Evolutionary conservation across 1,140 invertebrate species (phyloP).

Genomic region (Leptinotarsa undecemlineata): DNA sequence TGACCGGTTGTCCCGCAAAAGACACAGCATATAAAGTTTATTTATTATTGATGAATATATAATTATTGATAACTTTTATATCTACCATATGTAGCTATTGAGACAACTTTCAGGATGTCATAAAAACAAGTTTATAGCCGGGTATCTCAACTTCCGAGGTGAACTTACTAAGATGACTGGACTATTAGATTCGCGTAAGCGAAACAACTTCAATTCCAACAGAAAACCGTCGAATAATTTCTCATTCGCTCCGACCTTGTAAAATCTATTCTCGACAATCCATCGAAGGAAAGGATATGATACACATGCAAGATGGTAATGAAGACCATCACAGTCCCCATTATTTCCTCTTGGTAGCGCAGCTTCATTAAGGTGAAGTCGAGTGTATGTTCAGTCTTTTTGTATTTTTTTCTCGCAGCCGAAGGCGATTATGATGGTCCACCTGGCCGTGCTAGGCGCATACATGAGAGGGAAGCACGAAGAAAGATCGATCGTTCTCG

Average conservation of each 20-base stretch:
- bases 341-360: constrained; percentile 25
- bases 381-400: constrained; percentile 4
- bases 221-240: not conserved
- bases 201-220: not conserved
- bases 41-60: too few relatives aligned
- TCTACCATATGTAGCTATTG: too few relatives aligned
- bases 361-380: constrained; percentile 19
- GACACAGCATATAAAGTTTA: too few relatives aligned
- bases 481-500: not conserved
- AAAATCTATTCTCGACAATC: not conserved
- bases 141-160: too few relatives aligned
- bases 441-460: not conserved
- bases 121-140: too few relatives aligned
- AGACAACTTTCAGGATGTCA: too few relatives aligned
- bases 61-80: too few relatives aligned
- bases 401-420: constrained; percentile 1
- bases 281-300: not conserved
- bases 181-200: not conserved
- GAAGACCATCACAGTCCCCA: constrained; percentile 4
- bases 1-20: too few relatives aligned
- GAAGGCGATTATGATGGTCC: not conserved
- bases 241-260: not conserved
- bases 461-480: not conserved
- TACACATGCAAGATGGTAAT: constrained; percentile 25
- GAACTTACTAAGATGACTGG: too few relatives aligned